Evolutionary conservation across 2,113 vertebrate species (phyloP).

Genomic region (Periophthalmodon schlosseri): DNA sequence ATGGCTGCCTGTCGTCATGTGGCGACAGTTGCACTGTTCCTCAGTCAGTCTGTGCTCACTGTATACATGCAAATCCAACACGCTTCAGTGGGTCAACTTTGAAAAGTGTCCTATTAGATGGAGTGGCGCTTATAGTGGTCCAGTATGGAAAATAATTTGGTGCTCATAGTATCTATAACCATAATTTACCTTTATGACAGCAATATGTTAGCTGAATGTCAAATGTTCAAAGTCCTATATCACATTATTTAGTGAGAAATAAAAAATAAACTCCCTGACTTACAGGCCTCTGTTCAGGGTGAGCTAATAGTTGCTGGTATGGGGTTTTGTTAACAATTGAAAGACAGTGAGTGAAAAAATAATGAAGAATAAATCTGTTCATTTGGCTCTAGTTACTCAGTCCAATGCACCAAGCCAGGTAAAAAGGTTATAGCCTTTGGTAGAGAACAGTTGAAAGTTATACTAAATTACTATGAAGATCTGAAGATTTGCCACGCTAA

Average conservation of each 20-base stretch:
- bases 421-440: neutral
- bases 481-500: too few species aligned
- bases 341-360: too few species aligned
- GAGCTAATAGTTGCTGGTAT: neutral
- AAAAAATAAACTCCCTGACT: neutral
- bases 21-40: constrained; percentile 57
- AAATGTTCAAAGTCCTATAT: neutral
- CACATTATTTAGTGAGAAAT: neutral
- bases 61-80: constrained; percentile 24
- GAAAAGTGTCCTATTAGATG: constrained; percentile 22
- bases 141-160: neutral
- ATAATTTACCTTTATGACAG: neutral
- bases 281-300: neutral
- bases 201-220: neutral
- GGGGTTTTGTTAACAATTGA: too few species aligned
- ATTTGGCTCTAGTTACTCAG: too few species aligned
- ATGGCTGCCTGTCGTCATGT: constrained; percentile 63
- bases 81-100: constrained; percentile 34
- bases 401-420: neutral
- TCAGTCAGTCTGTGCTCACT: constrained; percentile 44
- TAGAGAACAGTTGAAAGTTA: too few species aligned
- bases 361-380: too few species aligned
- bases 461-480: too few species aligned
- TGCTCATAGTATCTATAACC: neutral
- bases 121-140: constrained; percentile 13